Evolutionary conservation across 2,888 invertebrate species (phyloP), one percentile per base, ranked within the genome.

Genomic region (Acanthosepion esculentum): DNA sequence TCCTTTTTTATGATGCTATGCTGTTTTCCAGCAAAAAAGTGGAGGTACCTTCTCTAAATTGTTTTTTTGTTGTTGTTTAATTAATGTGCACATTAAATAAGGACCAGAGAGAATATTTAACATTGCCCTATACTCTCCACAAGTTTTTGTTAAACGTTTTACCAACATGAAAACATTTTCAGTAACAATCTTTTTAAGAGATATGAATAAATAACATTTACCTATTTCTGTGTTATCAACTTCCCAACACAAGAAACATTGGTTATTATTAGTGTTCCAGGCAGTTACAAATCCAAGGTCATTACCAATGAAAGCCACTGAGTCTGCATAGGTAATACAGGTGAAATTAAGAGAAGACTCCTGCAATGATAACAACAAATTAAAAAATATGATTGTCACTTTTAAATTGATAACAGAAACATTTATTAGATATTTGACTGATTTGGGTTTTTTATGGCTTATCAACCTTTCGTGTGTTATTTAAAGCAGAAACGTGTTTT

Each of bases 221-320:
- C 97, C 97, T 95, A 97, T 97, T 95, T 97, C 97, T 29, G 96
- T 95, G 20, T 94, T 96, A 95, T 97, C 97, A 33, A 97, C 97
- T 95, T 97, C 97, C 97, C 97, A 97, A 95, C 97, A 97, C 96
- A 97, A 96, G 95, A 97, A 97, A 95, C 97, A 97, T 20, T 96
- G 96, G 95, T 97, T 97, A 93, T 97, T 96, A 94, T 97, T 95
- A 6, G 97, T 97, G 95, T 97, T 97, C 97, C 97, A 97, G 50
- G 97, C 97, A 18, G 97, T 96, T 64, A 97, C 96, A 91, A 96
- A 96, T n/a, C 97, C 97, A 94, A 95, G 96, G 94, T 95, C 96
- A 33, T 96, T 96, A 15, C 96, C 97, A 23, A 97, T 96, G 95
- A 96, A 97, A 94, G 97, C 95, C 26, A 92, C 92, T 33, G n/a